Base-by-base conservation (phyloP, 2,113 vertebrate species). In the Pedionomus torquatus region DNA sequence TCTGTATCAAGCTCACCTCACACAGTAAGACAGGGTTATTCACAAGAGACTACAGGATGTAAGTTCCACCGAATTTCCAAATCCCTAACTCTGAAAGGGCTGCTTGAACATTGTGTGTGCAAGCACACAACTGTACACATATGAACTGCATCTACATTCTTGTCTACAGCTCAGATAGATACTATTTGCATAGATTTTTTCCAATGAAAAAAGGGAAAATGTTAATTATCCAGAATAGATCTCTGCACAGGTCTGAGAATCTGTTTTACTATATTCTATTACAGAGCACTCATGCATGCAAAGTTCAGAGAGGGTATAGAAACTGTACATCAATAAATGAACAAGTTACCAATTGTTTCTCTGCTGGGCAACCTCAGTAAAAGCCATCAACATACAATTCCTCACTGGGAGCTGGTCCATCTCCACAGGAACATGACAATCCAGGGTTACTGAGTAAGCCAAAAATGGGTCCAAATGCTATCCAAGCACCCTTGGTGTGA, bases 401-500 rank as follows among this genome's bases (percentile, higher is more conserved):
- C 79, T 71, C 30, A 10, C 33, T 1, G 19, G 33, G 20, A 55
- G 14, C 17, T 8, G 23, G 58, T 6, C 17, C 39, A 10, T 52
- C 44, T 31, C 51, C 33, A 51, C 19, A 0, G 0, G 9, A 23
- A 14, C 35, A 6, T 1, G 5, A 33, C 14, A 19, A 13, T 0
- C 64, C 48, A 61, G 8, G 0, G 10, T 2, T 30, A 30, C 39
- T 39, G 39, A 44, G 5, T 3, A 18, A 63, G 41, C 5, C 35
- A 51, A 25, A 72, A 61, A 10, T 1, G 20, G 17, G 14, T 43
- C 6, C 37, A 31, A 31, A 17, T 7, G 0, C 11, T 0, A 16
- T 8, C 46, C 5, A 1, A 1, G 2, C 15, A 5, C 11, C 2
- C 2, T 0, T 23, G 20, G 13, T 33, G 10, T 0, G 41, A 58